phyloP scores from a whole-genome alignment of 2,113 vertebrate species.

The Sialia sialis region DNA sequence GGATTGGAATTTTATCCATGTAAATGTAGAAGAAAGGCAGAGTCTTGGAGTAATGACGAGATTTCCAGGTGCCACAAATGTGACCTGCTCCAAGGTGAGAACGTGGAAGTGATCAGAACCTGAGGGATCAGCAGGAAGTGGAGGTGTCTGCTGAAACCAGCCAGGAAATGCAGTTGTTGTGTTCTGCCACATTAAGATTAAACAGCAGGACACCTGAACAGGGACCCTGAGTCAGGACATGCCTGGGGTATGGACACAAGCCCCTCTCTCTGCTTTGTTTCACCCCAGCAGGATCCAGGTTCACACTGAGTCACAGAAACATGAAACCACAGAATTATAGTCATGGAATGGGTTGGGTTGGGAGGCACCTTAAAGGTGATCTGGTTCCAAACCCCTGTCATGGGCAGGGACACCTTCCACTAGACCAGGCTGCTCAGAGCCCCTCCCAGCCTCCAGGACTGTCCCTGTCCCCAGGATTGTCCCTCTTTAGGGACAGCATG shows the following conservation, averaged over 20 bases:
- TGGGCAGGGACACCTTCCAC: not conserved
- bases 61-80: not conserved
- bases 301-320: not conserved
- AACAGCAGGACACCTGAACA: not conserved
- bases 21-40: not conserved
- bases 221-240: not conserved
- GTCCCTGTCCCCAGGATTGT: not conserved
- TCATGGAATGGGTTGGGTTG: not conserved
- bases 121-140: not conserved
- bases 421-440: not conserved
- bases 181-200: not conserved
- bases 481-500: not conserved
- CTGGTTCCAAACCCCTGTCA: not conserved
- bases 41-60: not conserved
- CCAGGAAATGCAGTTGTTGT: not conserved
- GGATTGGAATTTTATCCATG: not conserved
- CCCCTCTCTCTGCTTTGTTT: not conserved
- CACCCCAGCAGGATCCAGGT: not conserved
- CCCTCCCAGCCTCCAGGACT: not conserved
- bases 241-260: not conserved
- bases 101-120: rapidly evolving
- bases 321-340: not conserved
- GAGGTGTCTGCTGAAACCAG: not conserved
- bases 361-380: not conserved
- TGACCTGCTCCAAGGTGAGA: not conserved